Base-by-base conservation (phyloP, 2,113 vertebrate species). In the Podiceps cristatus region DNA sequence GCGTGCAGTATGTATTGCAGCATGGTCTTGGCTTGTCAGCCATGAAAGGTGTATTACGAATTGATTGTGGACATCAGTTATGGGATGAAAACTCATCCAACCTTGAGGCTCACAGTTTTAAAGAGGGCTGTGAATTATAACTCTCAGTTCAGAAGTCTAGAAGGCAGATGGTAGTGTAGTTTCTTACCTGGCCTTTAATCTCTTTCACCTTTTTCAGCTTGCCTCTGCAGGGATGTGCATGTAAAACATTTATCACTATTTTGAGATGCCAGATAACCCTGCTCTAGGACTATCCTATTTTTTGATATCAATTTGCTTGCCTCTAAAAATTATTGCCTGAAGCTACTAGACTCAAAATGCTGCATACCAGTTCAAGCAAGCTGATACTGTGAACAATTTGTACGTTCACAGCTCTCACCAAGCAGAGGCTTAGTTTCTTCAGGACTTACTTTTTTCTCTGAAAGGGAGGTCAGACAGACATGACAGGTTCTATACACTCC, bases 161-260 rank as follows among this genome's bases (percentile, higher is more conserved):
- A 84, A 92, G 63, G 25, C n/a, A 86, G 23, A 84, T 77, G 28
- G 66, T 50, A 71, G 68, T 44, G 27, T 35, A 47, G 7, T 90
- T 92, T 92, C 52, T 93, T 82, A 86, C 23, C 55, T 63, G 59
- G 27, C 25, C 50, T 12, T 80, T 86, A 90, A 92, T 85, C 31
- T 75, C 5, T n/a, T 90, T 69, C 50, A 76, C 19, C 8, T 78
- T 81, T 81, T 81, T 62, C 40, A 69, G 18, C 17, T 45, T 60
- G 15, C 7, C 29, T 69, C 42, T 84, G 50, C 40, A 62, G 45
- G 14, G 9, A n/a, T 55, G 11, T 44, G 7, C 18, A 73, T 62
- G 63, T 82, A 79, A 88, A 87, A 93, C 53, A 63, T 86, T 60
- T 79, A 68, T 52, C 90, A 77, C 67, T 88, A 87, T 60, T 91